Base-by-base conservation (phyloP, 2,888 invertebrate genomes). In the Andricus curvator region DNA sequence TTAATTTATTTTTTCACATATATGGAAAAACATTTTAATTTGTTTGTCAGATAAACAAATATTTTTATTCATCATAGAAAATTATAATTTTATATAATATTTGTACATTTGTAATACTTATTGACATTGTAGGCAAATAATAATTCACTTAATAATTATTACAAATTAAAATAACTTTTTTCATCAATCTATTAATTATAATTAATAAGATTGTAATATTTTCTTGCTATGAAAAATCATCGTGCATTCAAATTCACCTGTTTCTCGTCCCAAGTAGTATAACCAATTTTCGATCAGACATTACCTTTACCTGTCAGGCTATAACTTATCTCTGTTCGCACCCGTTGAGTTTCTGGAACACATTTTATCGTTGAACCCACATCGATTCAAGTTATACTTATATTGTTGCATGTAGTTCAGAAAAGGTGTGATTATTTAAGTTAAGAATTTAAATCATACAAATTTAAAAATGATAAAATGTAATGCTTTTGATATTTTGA, bases 181-280 rank as follows among this genome's bases (percentile, higher is more conserved):
- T 5, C 15, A 51, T 6, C 5, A 51, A 51, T 51, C 20, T 20
- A 51, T 51, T 17, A 17, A 17, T 51, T 51, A 51, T 41, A 41
- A 17, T 51, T 56, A 20, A n/a, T 56, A n/a, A n/a, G 9, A 56
- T 56, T n/a, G 8, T n/a, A 56, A 8, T n/a, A 56, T 56, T 56
- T 56, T 56, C 51, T n/a, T 56, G 9, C n/a, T 56, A 56, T 56
- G n/a, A 4, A 48, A 15, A 48, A 48, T 48, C 48, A 48, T 15
- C 3, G 13, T 44, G 48, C 48, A 17, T 56, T 25, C n/a, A n/a
- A 29, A 74, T 51, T n/a, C 56, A 74, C 33, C 51, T 74, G 33
- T 56, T 20, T 51, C 51, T 33, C 70, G 70, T 74, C 13, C 33
- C 70, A 74, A 74, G 70, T 74, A 74, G 70, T 74, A 74, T 56